A percentile compares a stretch with the other conserved stretches of the same genome.
These are phyloP conservation scores for Oceanodroma leucorhoa DNA, from an alignment of 2,797 vertebrate genomes.

Conservation along the genomic window DNA sequence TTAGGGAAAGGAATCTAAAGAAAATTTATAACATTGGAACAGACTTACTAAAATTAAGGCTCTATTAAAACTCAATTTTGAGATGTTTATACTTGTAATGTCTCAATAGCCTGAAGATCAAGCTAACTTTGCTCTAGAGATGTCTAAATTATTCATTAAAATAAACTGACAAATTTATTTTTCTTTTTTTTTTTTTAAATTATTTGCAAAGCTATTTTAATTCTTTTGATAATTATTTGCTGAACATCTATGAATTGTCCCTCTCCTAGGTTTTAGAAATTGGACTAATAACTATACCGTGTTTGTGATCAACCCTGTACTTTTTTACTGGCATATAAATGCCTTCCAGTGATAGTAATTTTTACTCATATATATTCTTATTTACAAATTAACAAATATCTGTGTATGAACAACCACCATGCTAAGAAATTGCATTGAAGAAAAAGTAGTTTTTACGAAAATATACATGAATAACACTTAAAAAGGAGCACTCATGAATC, in stretches of 20 bases:
- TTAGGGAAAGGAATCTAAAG: neutral
- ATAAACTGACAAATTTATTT: neutral
- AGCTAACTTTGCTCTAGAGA: neutral
- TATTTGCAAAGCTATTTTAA: neutral
- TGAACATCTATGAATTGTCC: neutral
- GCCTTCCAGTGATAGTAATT: neutral
- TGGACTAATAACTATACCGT: neutral
- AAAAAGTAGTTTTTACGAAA: neutral
- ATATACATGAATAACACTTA: neutral
- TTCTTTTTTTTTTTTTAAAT: neutral
- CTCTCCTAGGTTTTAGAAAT: neutral
- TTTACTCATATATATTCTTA: neutral
- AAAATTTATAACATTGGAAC: neutral
- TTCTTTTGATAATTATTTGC: neutral
- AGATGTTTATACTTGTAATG: neutral
- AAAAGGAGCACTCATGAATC: neutral
- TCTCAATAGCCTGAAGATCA: neutral
- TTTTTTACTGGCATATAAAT: neutral
- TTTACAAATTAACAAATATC: neutral
- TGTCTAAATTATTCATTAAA: neutral
- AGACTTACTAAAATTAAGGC: neutral
- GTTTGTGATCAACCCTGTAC: neutral
- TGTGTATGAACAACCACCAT: neutral
- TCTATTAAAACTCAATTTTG: neutral
- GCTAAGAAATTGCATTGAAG: neutral